Base-by-base conservation (phyloP, 2,113 vertebrate species). In the Cricetomys ansorgei region DNA sequence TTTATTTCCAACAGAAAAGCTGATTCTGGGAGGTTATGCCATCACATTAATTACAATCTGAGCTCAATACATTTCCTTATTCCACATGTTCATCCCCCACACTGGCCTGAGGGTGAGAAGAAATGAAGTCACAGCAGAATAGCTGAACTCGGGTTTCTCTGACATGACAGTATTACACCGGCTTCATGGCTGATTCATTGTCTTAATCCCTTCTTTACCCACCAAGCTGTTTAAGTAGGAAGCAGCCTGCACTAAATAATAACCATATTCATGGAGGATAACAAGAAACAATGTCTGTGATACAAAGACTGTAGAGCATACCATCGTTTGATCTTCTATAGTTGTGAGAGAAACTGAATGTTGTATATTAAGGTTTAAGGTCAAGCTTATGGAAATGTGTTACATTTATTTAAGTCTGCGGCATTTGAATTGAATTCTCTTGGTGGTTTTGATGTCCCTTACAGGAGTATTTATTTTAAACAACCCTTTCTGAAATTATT, bases 1-100 rank as follows among this genome's bases (percentile, higher is more conserved):
- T 50, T 95, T 57, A 93, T 83, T 92, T 97, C 59, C 59, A 85
- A 45, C 27, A 88, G 57, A 95, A 94, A 95, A 57, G n/a, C 80
- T 85, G 15, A 95, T 75, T 64, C 29, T 86, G 59, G 59, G 31
- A 40, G 62, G 75, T 70, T 89, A 67, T 8, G 84, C 90, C 80
- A 94, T 64, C 80, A 45, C 72, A 84, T 73, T 92, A 89, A 97
- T 92, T 85, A 85, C 27, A 91, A 76, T 16, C n/a, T 84, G 6
- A 92, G 67, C 79, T 84, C 75, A 90, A 55, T 29, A 75, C 48
- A 76, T 84, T 92, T 43, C 79, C 57, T 93, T 48, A 91, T 92
- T 59, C n/a, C 45, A 94, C 3, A 37, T 73, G 73, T 93, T 57
- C 21, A 40, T 62, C 62, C 5, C 59, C 34, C n/a, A 48, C 17